These are phyloP conservation scores for Phymorhynchus buccinoides DNA, from an alignment of 1,140 invertebrate genomes.

Conservation along the genomic window DNA sequence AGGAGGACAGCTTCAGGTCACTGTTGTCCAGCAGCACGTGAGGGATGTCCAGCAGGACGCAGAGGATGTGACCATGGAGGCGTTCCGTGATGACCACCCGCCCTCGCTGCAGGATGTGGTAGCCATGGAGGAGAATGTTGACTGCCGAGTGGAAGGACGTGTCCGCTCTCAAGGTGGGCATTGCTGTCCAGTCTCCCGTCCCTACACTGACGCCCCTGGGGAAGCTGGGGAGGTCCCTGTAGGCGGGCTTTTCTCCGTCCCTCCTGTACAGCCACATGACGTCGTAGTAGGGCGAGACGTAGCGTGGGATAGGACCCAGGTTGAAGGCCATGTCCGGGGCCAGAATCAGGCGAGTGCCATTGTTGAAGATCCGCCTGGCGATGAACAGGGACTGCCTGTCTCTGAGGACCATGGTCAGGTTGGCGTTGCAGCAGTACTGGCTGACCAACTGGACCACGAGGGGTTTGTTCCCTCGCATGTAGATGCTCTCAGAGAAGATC, in stretches of 20 bases:
- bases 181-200: slow-evolving; percentile 29
- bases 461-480: not conserved
- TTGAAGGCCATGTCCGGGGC: slow-evolving; percentile 46
- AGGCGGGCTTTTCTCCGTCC: slow-evolving; percentile 32
- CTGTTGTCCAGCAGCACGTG: slow-evolving; percentile 51
- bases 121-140: slow-evolving; percentile 19
- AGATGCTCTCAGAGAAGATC: slow-evolving; percentile 49
- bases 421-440: slow-evolving; percentile 37
- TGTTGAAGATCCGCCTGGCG: slow-evolving; percentile 32
- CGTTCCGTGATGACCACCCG: slow-evolving; percentile 52
- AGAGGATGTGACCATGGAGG: slow-evolving; percentile 52
- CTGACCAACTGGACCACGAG: not conserved
- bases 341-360: slow-evolving; percentile 25
- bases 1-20: slow-evolving; percentile 44
- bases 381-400: slow-evolving; percentile 44
- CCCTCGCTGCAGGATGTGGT: slow-evolving; percentile 41
- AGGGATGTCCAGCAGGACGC: slow-evolving; percentile 47
- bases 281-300: slow-evolving; percentile 33
- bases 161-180: not conserved
- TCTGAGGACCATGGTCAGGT: slow-evolving; percentile 47
- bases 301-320: slow-evolving; percentile 25
- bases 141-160: slow-evolving; percentile 15
- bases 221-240: not conserved
- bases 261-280: slow-evolving; percentile 40
- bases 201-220: slow-evolving; percentile 6